Conservation (phyloP, 2,888 invertebrate genomes). For the Orthosia incerta region DNA sequence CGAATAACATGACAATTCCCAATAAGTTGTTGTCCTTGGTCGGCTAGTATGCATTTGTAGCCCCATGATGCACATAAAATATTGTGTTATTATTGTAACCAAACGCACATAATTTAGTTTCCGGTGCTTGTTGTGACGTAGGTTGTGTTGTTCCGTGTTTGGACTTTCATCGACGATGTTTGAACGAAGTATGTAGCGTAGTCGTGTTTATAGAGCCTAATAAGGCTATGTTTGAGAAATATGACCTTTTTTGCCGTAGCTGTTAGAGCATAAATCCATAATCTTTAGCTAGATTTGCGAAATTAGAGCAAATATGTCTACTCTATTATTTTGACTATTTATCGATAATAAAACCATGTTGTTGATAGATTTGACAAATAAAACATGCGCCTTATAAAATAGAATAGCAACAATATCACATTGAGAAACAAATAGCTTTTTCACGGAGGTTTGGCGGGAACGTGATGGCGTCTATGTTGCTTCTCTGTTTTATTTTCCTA, state of each 20-base stretch:
- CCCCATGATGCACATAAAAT: constrained; percentile 51
- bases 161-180: constrained; percentile 67
- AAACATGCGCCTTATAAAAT: background rate
- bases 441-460: no score
- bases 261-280: background rate
- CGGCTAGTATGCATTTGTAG: constrained; percentile 45
- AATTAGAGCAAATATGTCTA: no score
- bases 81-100: constrained; percentile 58
- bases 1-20: background rate
- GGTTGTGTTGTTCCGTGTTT: constrained; percentile 77
- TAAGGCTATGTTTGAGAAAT: constrained; percentile 17
- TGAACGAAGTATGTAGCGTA: constrained; percentile 63
- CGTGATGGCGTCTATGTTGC: no score
- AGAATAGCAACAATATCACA: background rate
- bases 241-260: constrained; percentile 8
- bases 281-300: no score
- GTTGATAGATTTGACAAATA: background rate
- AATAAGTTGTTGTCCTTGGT: background rate
- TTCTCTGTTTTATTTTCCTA: no score
- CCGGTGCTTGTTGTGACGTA: constrained; percentile 78
- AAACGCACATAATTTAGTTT: constrained; percentile 75
- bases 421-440: background rate
- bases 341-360: background rate
- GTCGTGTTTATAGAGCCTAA: constrained; percentile 40
- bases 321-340: background rate